Base-by-base conservation (phyloP, 64 coral and sea anemone genomes). In the Actinia equina region DNA sequence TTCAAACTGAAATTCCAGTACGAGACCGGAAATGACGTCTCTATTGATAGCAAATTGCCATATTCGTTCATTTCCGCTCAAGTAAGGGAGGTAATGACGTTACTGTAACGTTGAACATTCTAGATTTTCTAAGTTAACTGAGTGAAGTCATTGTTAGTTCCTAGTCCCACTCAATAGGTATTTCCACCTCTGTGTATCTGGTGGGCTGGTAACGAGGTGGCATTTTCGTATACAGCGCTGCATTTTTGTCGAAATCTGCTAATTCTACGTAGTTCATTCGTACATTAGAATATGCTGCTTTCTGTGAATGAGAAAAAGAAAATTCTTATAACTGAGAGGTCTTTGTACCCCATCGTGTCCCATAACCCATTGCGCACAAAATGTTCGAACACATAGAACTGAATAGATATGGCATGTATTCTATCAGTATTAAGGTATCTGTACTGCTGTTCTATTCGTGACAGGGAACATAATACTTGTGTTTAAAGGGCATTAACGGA, bases 211-310 rank as follows among this genome's bases (percentile, higher is more conserved):
- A 79, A 79, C 2, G 77, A 41, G 77, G 77, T 43, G 77, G 77
- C 44, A 41, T 41, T 41, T 79, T 79, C 26, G 77, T 79, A 17
- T 79, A 43, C 22, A 43, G 77, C 77, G 15, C 27, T 14, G 30
- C 77, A 79, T 79, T 79, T 14, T 46, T 43, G 44, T 79, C 77
- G 26, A 79, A 79, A 3, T 41, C 77, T 79, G 77, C 77, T 13
- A 79, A 20, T 79, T 79, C 77, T 46, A 46, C 77, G 44, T 79
- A 79, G 27, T 79, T 79, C 30, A 79, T n/a, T 65, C 62, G 77
- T 43, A 43, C 77, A 41, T 79, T 22, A 4, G 77, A 37, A 79
- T 46, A 27, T 6, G 13, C 4, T 43, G 77, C 26, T 79, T 41
- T 79, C 77, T 79, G 44, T 43, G 26, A 44, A 41, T 74, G 12